Evolutionary conservation across 2,113 vertebrate genomes (phyloP).

Genomic region (Tauraco erythrolophus): DNA sequence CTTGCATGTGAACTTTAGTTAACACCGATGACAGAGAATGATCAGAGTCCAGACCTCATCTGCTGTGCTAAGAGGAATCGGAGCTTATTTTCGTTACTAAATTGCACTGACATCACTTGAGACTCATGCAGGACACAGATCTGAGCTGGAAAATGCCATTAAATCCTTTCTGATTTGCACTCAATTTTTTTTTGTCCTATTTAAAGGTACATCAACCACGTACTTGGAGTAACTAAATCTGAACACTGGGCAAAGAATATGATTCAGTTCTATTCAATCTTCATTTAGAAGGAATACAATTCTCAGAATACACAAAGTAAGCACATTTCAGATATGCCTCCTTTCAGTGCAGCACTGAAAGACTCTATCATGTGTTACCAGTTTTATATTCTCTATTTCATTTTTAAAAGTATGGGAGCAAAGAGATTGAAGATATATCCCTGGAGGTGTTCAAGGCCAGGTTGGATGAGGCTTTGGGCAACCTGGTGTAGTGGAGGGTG

Average conservation of each 20-base stretch:
- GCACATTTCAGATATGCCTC: not conserved
- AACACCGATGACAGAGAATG: not conserved
- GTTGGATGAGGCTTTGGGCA: no score
- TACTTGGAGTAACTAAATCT: not conserved
- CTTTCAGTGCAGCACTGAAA: not conserved
- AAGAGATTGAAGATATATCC: not conserved
- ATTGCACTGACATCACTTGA: not conserved
- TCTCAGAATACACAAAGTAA: not conserved
- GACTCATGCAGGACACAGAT: not conserved
- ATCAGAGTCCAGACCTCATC: not conserved
- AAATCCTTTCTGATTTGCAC: not conserved
- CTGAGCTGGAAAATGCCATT: not conserved
- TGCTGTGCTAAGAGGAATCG: not conserved
- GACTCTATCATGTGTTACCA: not conserved
- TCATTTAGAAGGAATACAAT: constrained; percentile 3
- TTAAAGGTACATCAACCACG: not conserved
- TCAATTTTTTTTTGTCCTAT: not conserved
- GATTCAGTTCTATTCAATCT: not conserved
- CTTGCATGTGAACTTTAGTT: not conserved
- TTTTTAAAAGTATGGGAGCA: not conserved
- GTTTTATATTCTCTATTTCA: not conserved
- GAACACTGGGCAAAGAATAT: not conserved
- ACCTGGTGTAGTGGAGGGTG: no score
- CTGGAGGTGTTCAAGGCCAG: no score
- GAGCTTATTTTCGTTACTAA: not conserved